Evolutionary conservation across 1,140 invertebrate genomes (phyloP).

Genomic region (Eulimnadia texana): DNA sequence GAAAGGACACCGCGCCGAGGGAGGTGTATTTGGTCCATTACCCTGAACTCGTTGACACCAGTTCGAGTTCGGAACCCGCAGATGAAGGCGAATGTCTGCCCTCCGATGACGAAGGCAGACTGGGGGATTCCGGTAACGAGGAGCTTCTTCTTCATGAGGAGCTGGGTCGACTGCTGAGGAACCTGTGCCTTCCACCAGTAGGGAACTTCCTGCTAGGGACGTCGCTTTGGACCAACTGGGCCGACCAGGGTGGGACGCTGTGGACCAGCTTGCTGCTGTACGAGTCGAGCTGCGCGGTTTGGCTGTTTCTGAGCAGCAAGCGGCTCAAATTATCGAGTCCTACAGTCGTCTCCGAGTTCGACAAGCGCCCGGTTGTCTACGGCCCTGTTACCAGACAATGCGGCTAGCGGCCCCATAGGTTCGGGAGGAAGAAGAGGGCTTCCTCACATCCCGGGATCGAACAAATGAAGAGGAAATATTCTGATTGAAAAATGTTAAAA

Average conservation of each 20-base stretch:
- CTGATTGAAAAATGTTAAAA: background rate
- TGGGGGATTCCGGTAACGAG: no score
- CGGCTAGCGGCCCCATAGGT: background rate
- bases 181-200: background rate
- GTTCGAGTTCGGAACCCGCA: no score
- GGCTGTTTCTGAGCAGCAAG: background rate
- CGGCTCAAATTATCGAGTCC: background rate
- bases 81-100: no score
- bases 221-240: background rate
- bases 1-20: no score
- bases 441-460: background rate
- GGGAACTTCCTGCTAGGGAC: background rate
- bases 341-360: background rate
- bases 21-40: no score
- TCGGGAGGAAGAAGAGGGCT: background rate
- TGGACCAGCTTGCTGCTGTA: background rate
- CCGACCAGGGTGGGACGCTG: background rate
- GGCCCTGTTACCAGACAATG: background rate
- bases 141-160: no score
- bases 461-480: background rate
- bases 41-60: no score
- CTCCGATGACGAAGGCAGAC: no score
- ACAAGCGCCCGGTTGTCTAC: background rate
- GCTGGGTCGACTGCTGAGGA: background rate
- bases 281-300: background rate